Percentiles rank a stretch among this genome's conserved stretches.
Conservation (phyloP, 2,888 invertebrate species). For the Cantharis rufa region DNA sequence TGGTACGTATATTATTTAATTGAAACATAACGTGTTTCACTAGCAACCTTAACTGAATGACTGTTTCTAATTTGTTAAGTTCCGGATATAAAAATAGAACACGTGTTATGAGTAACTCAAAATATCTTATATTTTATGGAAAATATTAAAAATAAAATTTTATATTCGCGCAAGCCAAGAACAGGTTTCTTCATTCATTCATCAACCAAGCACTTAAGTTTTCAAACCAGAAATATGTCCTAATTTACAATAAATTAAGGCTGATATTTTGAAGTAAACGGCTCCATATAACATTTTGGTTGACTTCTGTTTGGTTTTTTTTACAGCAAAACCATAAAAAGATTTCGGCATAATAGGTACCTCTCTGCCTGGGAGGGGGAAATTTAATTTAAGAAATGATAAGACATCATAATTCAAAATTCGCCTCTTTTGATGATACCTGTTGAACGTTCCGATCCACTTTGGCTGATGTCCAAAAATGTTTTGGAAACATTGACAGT, state of each 20-base stretch:
- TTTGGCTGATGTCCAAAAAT: too few species aligned
- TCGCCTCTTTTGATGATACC: too few species aligned
- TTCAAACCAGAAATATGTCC: background rate
- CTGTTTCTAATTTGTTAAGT: constrained; percentile 25
- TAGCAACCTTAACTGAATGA: constrained; percentile 15
- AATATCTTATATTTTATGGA: background rate
- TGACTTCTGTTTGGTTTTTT: background rate
- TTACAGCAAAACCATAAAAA: too few species aligned
- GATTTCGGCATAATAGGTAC: too few species aligned
- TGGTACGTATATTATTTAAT: background rate
- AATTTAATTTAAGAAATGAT: too few species aligned
- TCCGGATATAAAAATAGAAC: constrained; percentile 25
- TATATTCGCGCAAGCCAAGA: background rate
- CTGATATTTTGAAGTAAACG: background rate
- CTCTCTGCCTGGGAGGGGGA: too few species aligned
- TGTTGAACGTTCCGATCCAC: too few species aligned
- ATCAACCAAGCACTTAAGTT: background rate
- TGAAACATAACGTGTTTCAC: background rate
- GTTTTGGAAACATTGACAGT: too few species aligned
- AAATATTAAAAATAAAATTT: background rate
- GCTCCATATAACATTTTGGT: background rate
- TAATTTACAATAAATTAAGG: background rate
- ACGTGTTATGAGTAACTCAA: background rate
- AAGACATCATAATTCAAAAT: too few species aligned
- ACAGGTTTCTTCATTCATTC: background rate